A percentile compares a stretch with the other conserved stretches of the same genome.
These are phyloP conservation scores for Gadus macrocephalus DNA, from an alignment of 2,113 vertebrate genomes.

Conservation along the genomic window DNA sequence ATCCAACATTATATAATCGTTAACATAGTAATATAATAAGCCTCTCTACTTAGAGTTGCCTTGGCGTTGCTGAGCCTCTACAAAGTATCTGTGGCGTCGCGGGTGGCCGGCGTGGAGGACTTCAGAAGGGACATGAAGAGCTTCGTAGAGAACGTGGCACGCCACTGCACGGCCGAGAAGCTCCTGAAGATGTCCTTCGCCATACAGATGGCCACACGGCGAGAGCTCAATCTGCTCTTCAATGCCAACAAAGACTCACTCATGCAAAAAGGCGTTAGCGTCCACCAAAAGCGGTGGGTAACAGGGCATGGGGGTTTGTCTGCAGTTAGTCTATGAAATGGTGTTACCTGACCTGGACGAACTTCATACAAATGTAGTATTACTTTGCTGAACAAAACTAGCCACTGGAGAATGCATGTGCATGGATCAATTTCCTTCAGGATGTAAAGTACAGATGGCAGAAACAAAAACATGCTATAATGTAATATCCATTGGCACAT, in stretches of 20 bases:
- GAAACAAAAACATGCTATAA: no score
- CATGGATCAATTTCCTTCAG: no score
- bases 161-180: constrained; percentile 65
- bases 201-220: constrained; percentile 78
- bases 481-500: no score
- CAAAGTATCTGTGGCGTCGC: constrained; percentile 66
- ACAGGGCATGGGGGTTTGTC: not conserved
- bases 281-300: constrained; percentile 77
- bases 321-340: no score
- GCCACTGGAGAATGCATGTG: no score
- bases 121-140: constrained; percentile 74
- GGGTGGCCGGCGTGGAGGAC: constrained; percentile 71
- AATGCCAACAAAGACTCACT: constrained; percentile 80
- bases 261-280: constrained; percentile 75
- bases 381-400: constrained; percentile 2
- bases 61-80: constrained; percentile 80
- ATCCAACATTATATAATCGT: not conserved
- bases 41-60: constrained; percentile 74
- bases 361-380: no score
- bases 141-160: constrained; percentile 72
- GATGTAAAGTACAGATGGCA: no score
- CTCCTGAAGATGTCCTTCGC: constrained; percentile 79
- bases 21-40: constrained; percentile 30
- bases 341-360: no score
- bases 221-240: constrained; percentile 82